A percentile compares a stretch with the other conserved stretches of the same genome.
phyloP scores from a whole-genome alignment of 2,888 invertebrate genomes.

The Kryphioiulus occultus region DNA sequence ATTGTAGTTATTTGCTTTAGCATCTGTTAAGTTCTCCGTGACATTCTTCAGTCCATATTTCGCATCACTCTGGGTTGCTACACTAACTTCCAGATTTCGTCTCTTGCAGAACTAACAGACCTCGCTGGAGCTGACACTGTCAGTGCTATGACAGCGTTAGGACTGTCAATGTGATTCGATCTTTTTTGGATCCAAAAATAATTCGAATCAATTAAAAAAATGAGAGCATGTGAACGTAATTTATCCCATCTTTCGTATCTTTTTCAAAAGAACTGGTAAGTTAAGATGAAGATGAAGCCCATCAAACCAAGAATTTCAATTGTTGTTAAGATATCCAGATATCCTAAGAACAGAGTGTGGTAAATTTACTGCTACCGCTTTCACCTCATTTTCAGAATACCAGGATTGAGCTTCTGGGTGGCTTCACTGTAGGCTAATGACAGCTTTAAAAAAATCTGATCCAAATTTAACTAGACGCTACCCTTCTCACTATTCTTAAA shows the following conservation, averaged over 20 bases:
- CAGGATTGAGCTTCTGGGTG: background rate
- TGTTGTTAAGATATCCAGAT: no score
- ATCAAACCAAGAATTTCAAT: no score
- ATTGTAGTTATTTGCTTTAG: background rate
- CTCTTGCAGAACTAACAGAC: background rate
- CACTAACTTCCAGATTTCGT: background rate
- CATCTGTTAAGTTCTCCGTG: background rate
- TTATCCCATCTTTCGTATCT: no score
- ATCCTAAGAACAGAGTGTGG: background rate
- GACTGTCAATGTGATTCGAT: background rate
- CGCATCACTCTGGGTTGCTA: background rate
- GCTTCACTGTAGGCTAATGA: no score
- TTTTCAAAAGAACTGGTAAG: background rate
- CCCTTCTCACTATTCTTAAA: no score
- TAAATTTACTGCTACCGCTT: background rate
- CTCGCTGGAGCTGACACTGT: background rate
- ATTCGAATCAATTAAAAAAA: background rate
- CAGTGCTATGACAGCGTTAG: background rate
- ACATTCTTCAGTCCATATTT: background rate
- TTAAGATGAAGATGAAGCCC: background rate
- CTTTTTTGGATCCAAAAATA: background rate
- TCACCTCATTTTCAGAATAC: background rate
- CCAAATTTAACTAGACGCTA: no score
- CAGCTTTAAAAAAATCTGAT: no score
- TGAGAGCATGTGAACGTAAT: background rate